Evolutionary conservation across 30 jellyfish, hydroid and myxozoan genomes (phyloP), one percentile per base, ranked within the genome.

Genomic region (Hydractinia symbiolongicarpus): DNA sequence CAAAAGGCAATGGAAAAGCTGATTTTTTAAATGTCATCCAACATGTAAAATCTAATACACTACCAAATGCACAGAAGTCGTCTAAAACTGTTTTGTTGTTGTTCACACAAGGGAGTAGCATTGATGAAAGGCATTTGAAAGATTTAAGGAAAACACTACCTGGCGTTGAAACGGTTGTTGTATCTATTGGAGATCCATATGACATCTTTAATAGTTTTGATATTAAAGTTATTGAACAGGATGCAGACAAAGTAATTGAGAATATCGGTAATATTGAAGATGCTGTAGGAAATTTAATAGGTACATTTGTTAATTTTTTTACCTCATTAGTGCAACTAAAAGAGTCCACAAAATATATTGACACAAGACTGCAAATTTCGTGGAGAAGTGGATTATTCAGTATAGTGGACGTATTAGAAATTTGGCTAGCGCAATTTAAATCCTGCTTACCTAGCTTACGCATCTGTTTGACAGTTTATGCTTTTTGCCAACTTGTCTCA

Each of bases 151-250:
- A 21, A 13, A 50, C 51, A 44, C 83, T 74, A 8, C 68, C 83
- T n/a, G 83, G 67, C 20, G 13, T 74, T 74, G 4, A 30, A 6
- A 21, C 83, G 21, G 54, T 74, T 9, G 83, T 67, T 30, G 83
- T 74, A 30, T 30, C 83, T 10, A 50, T 74, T 17, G 61, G 71
- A 30, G 83, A 58, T 74, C 66, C 83, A 30, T 50, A 30, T 13
- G 83, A 74, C 44, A 50, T 49, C 58, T 74, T 30, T 49, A 74
- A 51, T 5, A 21, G 20, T 55, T 74, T 74, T 50, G 67, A 58
- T 50, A 67, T 49, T 8, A 49, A 11, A 9, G 30, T 74, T 10
- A 16, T 74, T 49, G 54, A n/a, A 74, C 68, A 74, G 14, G 68
- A 74, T 11, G 4, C 83, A 11, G 49, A 58, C 54, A 53, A 8